Percentiles rank a stretch among this genome's conserved stretches.
Conservation (phyloP, 2,113 vertebrate species). For the Rhynchomys soricoides region DNA sequence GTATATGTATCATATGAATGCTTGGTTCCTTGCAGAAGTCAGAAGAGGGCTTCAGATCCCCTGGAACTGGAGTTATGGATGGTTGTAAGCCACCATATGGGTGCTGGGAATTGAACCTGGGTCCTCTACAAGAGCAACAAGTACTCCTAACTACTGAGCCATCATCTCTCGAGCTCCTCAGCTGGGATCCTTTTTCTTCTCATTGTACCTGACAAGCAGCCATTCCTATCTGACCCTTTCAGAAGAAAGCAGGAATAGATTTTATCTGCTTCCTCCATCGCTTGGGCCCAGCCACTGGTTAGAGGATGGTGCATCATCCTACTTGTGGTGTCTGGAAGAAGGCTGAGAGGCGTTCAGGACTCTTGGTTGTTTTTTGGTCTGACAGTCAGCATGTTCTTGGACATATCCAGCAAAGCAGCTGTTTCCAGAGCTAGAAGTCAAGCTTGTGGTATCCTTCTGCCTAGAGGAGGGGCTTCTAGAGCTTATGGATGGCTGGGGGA, state of each 20-base stretch:
- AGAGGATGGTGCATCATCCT: not conserved
- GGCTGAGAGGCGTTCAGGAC: not conserved
- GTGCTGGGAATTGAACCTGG: not conserved
- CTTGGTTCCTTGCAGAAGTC: not conserved
- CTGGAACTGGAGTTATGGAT: not conserved
- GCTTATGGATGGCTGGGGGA: not conserved
- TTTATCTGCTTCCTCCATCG: not conserved
- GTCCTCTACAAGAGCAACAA: not conserved
- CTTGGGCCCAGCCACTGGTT: not conserved
- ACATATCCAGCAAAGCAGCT: not conserved
- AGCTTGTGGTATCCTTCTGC: not conserved
- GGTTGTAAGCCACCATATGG: not conserved
- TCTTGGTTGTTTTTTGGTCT: not conserved
- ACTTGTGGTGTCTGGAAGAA: not conserved
- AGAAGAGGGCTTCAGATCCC: not conserved
- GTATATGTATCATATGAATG: not conserved
- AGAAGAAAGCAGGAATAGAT: not conserved
- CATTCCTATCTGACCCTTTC: not conserved
- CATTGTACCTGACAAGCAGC: not conserved
- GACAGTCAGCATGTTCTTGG: not conserved
- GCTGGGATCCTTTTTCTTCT: not conserved
- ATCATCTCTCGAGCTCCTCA: not conserved
- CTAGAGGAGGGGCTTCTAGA: not conserved
- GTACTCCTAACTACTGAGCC: not conserved
- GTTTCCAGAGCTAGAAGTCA: not conserved